These are phyloP conservation scores for Leptobrachium ailaonicum DNA, from an alignment of 2,113 vertebrate genomes.

Conservation along the genomic window DNA sequence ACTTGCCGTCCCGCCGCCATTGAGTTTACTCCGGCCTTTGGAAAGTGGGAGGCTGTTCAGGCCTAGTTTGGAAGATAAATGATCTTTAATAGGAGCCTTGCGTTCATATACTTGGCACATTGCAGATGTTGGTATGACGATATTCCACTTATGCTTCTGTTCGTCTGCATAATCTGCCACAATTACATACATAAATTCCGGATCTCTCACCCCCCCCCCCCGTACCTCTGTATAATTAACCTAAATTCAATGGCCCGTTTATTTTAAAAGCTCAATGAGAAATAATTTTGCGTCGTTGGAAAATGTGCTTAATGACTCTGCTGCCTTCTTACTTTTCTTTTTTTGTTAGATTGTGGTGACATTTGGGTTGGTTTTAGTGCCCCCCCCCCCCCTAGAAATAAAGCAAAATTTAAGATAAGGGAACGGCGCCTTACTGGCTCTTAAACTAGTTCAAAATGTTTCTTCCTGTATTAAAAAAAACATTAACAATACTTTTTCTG, in stretches of 20 bases:
- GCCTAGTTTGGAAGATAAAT: conserved; percentile 43
- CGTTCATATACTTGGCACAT: conserved; percentile 18
- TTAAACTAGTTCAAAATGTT: too few species aligned
- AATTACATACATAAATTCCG: conserved; percentile 39
- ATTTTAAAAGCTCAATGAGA: background rate
- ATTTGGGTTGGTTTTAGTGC: too few species aligned
- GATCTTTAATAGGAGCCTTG: conserved; percentile 27
- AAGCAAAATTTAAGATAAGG: too few species aligned
- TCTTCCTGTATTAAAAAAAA: too few species aligned
- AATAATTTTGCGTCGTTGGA: conserved; percentile 30
- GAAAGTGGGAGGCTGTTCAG: conserved; percentile 22
- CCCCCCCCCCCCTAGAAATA: too few species aligned
- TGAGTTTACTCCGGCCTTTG: background rate
- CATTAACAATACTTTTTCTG: too few species aligned
- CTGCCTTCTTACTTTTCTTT: too few species aligned
- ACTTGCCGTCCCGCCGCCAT: conserved; percentile 26
- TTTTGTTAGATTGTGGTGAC: too few species aligned
- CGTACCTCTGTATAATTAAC: conserved; percentile 4
- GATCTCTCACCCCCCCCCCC: conserved; percentile 1
- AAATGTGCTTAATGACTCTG: conserved; percentile 73
- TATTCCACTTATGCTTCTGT: conserved; percentile 31
- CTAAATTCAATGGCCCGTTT: conserved; percentile 26
- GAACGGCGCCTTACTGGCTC: too few species aligned
- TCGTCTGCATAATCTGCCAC: conserved; percentile 35
- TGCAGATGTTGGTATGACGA: conserved; percentile 36